A percentile compares a stretch with the other conserved stretches of the same genome.
Evolutionary conservation across 2,113 vertebrate species (phyloP).

Genomic region (Potamarius usumacintae): DNA sequence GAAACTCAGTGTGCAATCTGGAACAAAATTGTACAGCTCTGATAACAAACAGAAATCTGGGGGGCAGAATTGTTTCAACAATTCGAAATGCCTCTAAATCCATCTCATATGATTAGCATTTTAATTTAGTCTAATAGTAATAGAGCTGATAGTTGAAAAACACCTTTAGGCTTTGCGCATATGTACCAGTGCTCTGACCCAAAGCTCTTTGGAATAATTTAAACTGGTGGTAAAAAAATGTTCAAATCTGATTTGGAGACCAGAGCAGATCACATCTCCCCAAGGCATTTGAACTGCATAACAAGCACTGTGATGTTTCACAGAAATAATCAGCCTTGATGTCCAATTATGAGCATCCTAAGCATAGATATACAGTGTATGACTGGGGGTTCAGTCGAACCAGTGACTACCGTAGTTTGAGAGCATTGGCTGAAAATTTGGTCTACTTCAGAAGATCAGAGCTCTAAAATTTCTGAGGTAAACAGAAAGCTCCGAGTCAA

Average conservation of each 20-base stretch:
- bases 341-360: background rate
- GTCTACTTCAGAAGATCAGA: background rate
- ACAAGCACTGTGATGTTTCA: conserved; percentile 1
- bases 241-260: conserved; percentile 25
- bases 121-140: conserved; percentile 12
- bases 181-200: background rate
- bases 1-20: background rate
- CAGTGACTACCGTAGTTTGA: background rate
- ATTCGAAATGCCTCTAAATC: background rate
- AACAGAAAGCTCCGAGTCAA: background rate
- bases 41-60: background rate
- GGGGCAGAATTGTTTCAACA: background rate
- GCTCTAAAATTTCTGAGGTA: background rate
- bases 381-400: background rate
- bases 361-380: background rate
- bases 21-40: background rate
- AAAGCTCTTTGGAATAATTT: conserved; percentile 2
- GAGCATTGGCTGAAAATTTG: background rate
- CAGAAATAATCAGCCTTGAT: conserved; percentile 7
- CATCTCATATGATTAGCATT: background rate
- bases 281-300: conserved; percentile 8
- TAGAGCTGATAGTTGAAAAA: background rate
- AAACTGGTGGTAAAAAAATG: conserved; percentile 2
- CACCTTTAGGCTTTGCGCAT: background rate
- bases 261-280: conserved; percentile 14